Conservation (phyloP, 37 sponge, comb jelly and placozoan species). For the Agelas oroides region DNA sequence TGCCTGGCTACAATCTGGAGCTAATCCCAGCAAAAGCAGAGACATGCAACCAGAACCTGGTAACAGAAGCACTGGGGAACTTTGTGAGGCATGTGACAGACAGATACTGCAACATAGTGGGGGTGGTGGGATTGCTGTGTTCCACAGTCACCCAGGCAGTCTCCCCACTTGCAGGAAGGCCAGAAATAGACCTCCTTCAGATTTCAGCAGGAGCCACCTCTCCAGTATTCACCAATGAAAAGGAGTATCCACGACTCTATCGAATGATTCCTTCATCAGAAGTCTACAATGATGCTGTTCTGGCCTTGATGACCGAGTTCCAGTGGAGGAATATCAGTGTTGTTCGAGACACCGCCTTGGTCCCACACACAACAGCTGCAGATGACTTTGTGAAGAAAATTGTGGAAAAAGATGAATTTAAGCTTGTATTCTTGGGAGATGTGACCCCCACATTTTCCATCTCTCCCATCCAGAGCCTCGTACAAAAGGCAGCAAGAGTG, state of each 20-base stretch:
- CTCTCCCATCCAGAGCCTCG: no score
- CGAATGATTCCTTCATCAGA: slow-evolving; percentile 17
- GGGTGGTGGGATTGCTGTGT: slow-evolving; percentile 39
- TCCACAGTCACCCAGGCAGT: slow-evolving; percentile 8
- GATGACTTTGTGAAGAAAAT: no score
- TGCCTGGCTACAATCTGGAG: slow-evolving; percentile 35
- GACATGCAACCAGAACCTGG: neutral
- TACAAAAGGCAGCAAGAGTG: neutral
- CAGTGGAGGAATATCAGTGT: slow-evolving; percentile 2
- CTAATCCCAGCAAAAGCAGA: slow-evolving; percentile 11
- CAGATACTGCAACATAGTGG: neutral
- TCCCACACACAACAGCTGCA: neutral
- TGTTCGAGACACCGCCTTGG: neutral
- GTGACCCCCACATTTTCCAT: no score
- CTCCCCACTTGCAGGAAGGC: slow-evolving; percentile 26
- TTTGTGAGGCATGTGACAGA: neutral
- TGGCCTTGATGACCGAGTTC: slow-evolving; percentile 15
- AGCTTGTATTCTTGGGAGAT: no score
- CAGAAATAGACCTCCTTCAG: slow-evolving; percentile 21
- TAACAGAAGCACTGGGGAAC: neutral
- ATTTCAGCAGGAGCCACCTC: slow-evolving; percentile 8
- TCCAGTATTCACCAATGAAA: neutral
- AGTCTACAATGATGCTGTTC: slow-evolving; percentile 13
- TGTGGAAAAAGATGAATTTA: no score
- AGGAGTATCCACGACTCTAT: slow-evolving; percentile 2